These are phyloP conservation scores for Drosophila kanapiae DNA, from an alignment of 1,140 invertebrate species.

Conservation along the genomic window DNA sequence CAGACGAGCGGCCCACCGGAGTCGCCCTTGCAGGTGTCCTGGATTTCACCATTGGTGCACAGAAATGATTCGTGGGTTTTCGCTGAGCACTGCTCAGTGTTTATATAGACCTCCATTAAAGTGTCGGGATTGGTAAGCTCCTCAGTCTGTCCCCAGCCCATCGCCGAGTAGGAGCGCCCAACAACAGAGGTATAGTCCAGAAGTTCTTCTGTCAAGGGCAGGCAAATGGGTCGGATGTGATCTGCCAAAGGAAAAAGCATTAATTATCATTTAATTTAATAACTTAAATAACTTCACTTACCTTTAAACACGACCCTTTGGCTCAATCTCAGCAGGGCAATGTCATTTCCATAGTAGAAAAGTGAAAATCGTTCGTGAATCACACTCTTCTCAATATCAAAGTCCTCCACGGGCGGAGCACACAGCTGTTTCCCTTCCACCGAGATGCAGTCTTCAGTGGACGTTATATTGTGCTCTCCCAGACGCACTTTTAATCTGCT, in stretches of 20 bases:
- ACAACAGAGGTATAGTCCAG: not conserved
- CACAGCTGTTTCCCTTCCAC: not conserved
- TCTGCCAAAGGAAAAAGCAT: not conserved
- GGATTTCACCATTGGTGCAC: not conserved
- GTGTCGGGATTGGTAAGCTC: not conserved
- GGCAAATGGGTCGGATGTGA: constrained; percentile 7
- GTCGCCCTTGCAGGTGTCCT: constrained; percentile 8
- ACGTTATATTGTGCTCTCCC: constrained; percentile 12
- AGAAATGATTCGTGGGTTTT: not conserved
- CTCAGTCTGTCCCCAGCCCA: constrained; percentile 13
- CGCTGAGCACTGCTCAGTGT: constrained; percentile 5
- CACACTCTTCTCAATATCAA: not conserved
- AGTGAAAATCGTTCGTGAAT: not conserved
- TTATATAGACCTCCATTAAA: not conserved
- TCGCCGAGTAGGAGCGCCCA: not conserved
- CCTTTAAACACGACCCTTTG: not conserved
- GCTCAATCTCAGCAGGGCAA: not conserved
- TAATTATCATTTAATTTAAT: not conserved
- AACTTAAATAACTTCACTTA: not conserved
- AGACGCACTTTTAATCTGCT: constrained; percentile 1
- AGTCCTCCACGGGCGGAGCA: constrained; percentile 4
- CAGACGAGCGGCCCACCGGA: constrained; percentile 4
- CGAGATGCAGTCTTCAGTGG: not conserved
- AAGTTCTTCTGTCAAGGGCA: not conserved
- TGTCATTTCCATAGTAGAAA: not conserved